These are phyloP conservation scores for Clusia tigrina DNA, from an alignment of 2,888 invertebrate species.

Conservation along the genomic window DNA sequence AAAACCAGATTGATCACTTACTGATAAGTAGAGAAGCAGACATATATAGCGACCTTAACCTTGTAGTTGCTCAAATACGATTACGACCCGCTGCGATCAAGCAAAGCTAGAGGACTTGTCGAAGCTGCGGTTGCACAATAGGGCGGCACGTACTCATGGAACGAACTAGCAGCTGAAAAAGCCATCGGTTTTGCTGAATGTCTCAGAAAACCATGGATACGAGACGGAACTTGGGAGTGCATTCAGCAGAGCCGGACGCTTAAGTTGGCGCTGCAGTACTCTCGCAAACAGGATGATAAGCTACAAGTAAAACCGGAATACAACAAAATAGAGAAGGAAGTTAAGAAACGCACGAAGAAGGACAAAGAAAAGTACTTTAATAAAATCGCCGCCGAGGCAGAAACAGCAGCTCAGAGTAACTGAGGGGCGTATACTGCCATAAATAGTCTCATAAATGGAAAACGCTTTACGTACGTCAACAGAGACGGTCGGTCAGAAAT, in stretches of 20 bases:
- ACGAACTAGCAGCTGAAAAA: not conserved
- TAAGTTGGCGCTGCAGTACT: not conserved
- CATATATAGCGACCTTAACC: not conserved
- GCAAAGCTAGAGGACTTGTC: not conserved
- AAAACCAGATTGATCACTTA: constrained; percentile 7
- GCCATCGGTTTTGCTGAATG: not conserved
- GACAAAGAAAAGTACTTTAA: not conserved
- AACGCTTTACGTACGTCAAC: too few relatives aligned
- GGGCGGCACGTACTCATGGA: not conserved
- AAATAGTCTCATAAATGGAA: not conserved
- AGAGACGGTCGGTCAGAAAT: too few relatives aligned
- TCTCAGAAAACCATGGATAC: not conserved
- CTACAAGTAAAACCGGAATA: not conserved
- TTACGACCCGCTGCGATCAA: not conserved
- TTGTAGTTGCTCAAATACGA: not conserved
- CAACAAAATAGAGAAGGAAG: not conserved
- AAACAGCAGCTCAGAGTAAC: not conserved
- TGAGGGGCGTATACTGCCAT: not conserved
- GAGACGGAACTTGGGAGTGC: not conserved
- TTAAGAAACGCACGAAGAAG: not conserved
- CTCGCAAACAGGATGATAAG: not conserved
- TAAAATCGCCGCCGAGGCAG: not conserved
- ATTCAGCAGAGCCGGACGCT: not conserved
- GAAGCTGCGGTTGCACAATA: not conserved
- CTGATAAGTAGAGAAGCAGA: not conserved